Percentiles rank a stretch among this genome's conserved stretches.
phyloP scores from a whole-genome alignment of 64 coral and sea anemone species.

The Montipora sp. region DNA sequence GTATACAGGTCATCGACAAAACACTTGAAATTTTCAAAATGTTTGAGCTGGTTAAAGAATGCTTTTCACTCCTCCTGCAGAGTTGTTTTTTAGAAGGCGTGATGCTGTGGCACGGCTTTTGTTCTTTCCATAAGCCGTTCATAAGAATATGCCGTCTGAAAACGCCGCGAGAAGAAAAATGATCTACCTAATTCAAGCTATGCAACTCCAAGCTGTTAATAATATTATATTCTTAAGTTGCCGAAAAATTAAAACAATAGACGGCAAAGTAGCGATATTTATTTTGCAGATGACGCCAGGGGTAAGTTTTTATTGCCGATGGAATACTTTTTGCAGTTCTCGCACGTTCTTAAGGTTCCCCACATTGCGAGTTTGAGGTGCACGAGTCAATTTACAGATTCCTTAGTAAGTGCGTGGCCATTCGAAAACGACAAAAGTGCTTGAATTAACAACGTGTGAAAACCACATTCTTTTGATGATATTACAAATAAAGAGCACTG shows the following conservation, averaged over 20 bases:
- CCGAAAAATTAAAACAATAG: conserved; percentile 59
- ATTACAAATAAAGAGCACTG: neutral
- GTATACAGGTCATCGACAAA: conserved; percentile 4
- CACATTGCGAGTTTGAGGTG: neutral
- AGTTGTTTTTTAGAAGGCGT: conserved; percentile 41
- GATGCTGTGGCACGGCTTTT: conserved; percentile 38
- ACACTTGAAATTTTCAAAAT: conserved; percentile 5
- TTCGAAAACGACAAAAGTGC: neutral
- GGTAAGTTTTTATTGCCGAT: conserved; percentile 1
- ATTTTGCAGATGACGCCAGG: conserved; percentile 41
- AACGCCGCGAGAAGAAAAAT: conserved; percentile 47
- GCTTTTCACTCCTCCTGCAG: conserved; percentile 25
- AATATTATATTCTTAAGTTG: conserved; percentile 74
- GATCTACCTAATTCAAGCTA: conserved; percentile 53
- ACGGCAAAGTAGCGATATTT: conserved; percentile 47
- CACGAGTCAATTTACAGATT: neutral
- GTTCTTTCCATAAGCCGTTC: conserved; percentile 36
- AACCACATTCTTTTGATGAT: neutral
- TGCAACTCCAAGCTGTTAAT: conserved; percentile 67
- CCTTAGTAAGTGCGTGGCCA: neutral
- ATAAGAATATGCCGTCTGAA: conserved; percentile 21
- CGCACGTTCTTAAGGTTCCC: neutral
- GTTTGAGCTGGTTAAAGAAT: conserved; percentile 33
- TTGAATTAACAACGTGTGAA: neutral
- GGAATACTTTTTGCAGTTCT: conserved; percentile 11